A percentile compares a stretch with the other conserved stretches of the same genome.
Conservation (phyloP, 1,140 invertebrate species). For the Chironomus tepperi region DNA sequence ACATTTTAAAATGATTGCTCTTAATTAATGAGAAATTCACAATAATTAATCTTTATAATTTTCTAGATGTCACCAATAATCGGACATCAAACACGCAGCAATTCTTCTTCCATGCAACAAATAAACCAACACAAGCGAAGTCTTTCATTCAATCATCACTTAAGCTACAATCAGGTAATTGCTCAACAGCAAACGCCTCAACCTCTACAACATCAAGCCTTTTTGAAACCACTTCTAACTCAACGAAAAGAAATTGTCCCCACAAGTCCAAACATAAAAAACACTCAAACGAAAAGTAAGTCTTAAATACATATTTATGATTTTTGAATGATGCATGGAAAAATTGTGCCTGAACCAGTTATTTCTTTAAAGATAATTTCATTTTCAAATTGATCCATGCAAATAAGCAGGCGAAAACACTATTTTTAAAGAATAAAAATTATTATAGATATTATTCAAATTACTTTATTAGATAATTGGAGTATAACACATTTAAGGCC, state of each 20-base stretch:
- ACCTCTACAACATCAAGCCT: conserved; percentile 42
- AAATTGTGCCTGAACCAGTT: background rate
- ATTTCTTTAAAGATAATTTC: background rate
- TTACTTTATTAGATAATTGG: conserved; percentile 48
- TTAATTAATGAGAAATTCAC: too few species aligned
- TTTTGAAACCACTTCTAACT: conserved; percentile 36
- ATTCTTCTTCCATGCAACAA: conserved; percentile 25
- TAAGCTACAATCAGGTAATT: conserved; percentile 51
- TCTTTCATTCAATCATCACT: conserved; percentile 55
- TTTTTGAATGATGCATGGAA: too few species aligned
- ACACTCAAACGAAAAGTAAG: conserved; percentile 2
- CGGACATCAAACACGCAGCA: background rate
- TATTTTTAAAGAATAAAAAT: background rate
- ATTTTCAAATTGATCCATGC: too few species aligned
- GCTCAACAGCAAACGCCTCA: conserved; percentile 46
- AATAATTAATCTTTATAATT: too few species aligned
- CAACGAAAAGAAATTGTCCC: conserved; percentile 30
- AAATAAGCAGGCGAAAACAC: too few species aligned
- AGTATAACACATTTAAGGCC: conserved; percentile 68
- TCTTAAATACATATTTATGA: background rate
- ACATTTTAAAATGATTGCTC: too few species aligned
- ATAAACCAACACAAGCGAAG: conserved; percentile 50
- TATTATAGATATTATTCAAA: background rate
- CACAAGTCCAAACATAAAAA: conserved; percentile 31
- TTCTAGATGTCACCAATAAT: conserved; percentile 11